These are phyloP conservation scores for Tribolium freemani DNA, from an alignment of 2,888 invertebrate species.

Conservation along the genomic window DNA sequence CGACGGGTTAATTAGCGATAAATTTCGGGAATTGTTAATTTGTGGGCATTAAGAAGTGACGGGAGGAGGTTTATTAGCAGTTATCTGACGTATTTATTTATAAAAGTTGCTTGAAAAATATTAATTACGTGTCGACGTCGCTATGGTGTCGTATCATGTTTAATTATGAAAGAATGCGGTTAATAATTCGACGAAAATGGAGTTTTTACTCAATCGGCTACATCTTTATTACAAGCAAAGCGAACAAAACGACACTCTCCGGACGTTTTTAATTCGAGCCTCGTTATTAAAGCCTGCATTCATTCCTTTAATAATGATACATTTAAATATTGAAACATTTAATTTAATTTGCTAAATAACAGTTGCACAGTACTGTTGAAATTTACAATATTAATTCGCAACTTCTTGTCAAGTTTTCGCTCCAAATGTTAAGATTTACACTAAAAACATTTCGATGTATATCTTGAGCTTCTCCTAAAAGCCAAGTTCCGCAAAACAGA, in stretches of 20 bases:
- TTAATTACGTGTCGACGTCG: slow-evolving; percentile 1
- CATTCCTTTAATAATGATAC: not conserved
- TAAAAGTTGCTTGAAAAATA: slow-evolving; percentile 4
- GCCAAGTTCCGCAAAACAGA: not conserved
- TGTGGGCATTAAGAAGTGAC: slow-evolving; percentile 4
- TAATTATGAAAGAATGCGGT: slow-evolving; percentile 25
- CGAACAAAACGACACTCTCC: not conserved
- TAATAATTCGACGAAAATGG: slow-evolving; percentile 8
- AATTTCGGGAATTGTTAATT: slow-evolving; percentile 16
- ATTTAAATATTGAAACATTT: no score
- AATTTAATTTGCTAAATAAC: no score
- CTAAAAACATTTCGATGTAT: not conserved
- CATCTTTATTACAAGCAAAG: not conserved
- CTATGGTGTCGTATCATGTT: not conserved
- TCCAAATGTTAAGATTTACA: not conserved
- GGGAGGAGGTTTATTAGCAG: slow-evolving; percentile 8
- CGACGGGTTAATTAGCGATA: not conserved
- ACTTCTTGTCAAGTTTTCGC: not conserved
- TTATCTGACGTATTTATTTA: slow-evolving; percentile 9
- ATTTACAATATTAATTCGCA: not conserved
- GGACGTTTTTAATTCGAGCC: not conserved
- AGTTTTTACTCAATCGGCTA: slow-evolving; percentile 7
- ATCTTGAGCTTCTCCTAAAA: not conserved
- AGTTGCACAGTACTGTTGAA: not conserved
- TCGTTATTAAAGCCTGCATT: not conserved